Base-by-base conservation (phyloP, 92 coral and sea anemone species). In the Porites cylindrica region DNA sequence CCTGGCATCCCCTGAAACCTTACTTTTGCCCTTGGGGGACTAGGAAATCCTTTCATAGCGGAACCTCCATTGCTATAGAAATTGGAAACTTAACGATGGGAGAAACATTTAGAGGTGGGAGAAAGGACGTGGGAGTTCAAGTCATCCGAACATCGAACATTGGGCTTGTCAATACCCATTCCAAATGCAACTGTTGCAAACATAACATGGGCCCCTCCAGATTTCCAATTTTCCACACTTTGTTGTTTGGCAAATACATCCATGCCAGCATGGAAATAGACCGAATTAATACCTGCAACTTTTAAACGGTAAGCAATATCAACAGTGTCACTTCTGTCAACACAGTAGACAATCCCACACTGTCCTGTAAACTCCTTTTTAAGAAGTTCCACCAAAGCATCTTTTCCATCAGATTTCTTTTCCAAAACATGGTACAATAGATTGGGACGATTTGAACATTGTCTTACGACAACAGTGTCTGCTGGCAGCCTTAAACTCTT, bases 151-250 rank as follows among this genome's bases (percentile, higher is more conserved):
- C 24, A 90, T 2, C 88, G 82, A 6, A 93, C 91, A 93, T 93
- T 20, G 1, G 92, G 81, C 58, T 90, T 90, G 56, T 93, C 82
- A 19, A 93, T 90, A 1, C 92, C 96, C 96, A 93, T 93, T 2
- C 91, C 93, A 90, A 93, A 90, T 6, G 90, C 91, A 38, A 90
- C 78, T 13, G 93, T 86, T 2, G 93, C 93, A 86, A 90, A 93
- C 88, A 90, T 93, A 12, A 93, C 93, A 8, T 38, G 67, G 11
- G 72, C 85, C 53, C 58, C 69, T 11, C 93, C 93, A 7, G 61
- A 69, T 18, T 69, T 56, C 91, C 93, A 92, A 53, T 56, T 72
- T 73, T 86, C 74, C 24, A 86, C 54, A 21, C 70, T 86, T 53
- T 86, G 80, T 64, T 89, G 61, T 21, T 85, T 77, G 64, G 89